Conservation (phyloP, 1,140 invertebrate genomes). For the Charaxes varanes region DNA sequence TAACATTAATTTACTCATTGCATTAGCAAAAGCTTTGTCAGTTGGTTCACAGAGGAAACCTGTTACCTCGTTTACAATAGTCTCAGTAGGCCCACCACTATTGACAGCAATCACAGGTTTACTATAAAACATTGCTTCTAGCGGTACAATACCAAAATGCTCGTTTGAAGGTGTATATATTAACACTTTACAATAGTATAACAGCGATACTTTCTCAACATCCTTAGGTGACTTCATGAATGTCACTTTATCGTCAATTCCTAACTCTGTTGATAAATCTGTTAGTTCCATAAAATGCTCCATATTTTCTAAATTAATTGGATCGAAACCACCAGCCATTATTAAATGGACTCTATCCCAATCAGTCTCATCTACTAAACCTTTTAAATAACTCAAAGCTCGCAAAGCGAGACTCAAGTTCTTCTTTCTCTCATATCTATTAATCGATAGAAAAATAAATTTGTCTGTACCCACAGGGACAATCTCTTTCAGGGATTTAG, state of each 20-base stretch:
- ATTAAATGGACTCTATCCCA: constrained; percentile 86
- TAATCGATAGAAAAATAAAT: constrained; percentile 93
- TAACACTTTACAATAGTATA: constrained; percentile 84
- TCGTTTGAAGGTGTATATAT: constrained; percentile 98
- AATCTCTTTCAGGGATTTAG: constrained; percentile 70
- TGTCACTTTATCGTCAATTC: constrained; percentile 84
- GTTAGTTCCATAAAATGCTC: constrained; percentile 89
- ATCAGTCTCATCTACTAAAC: constrained; percentile 69
- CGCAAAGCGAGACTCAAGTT: constrained; percentile 90
- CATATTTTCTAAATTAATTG: constrained; percentile 91
- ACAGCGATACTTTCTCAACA: constrained; percentile 85
- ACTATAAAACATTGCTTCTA: constrained; percentile 97
- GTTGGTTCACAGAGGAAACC: constrained; percentile 89
- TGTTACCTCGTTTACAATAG: constrained; percentile 89
- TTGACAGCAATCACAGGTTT: constrained; percentile 97
- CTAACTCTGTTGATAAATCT: constrained; percentile 77
- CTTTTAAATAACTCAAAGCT: constrained; percentile 82
- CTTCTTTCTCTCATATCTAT: constrained; percentile 98
- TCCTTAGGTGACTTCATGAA: constrained; percentile 93
- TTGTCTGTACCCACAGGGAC: constrained; percentile 68
- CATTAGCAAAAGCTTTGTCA: constrained; percentile 83
- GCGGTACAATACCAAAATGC: constrained; percentile 99
- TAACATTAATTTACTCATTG: constrained; percentile 82
- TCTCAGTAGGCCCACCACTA: constrained; percentile 96
- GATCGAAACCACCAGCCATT: constrained; percentile 98